phyloP scores from a whole-genome alignment of 2,888 invertebrate genomes.

The Cheilosia scutellata region DNA sequence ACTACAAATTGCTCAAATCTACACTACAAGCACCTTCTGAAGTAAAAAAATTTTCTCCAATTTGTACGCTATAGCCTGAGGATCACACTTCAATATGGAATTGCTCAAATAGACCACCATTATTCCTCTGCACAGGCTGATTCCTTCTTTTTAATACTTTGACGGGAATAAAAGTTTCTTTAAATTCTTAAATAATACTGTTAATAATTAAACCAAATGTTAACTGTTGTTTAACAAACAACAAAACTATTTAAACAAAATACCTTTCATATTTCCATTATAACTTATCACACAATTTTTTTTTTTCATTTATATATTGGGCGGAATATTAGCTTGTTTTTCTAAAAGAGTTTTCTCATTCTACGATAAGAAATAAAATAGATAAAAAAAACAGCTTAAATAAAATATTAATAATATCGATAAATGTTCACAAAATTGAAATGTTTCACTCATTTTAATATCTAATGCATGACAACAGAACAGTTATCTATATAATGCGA shows the following conservation, averaged over 20 bases:
- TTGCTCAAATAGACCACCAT: too few relatives aligned
- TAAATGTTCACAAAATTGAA: slow-evolving; percentile 24
- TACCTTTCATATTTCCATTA: slow-evolving; percentile 24
- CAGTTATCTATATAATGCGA: slow-evolving; percentile 33
- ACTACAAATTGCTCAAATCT: too few relatives aligned
- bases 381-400: slow-evolving; percentile 7
- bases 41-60: too few relatives aligned
- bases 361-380: slow-evolving; percentile 15
- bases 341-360: slow-evolving; percentile 29
- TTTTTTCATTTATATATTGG: slow-evolving; percentile 75
- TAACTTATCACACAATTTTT: slow-evolving; percentile 68
- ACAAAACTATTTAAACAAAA: background rate
- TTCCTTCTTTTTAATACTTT: too few relatives aligned
- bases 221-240: background rate
- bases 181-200: too few relatives aligned
- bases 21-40: too few relatives aligned
- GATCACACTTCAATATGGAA: too few relatives aligned
- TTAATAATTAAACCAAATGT: too few relatives aligned
- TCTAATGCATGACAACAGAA: slow-evolving; percentile 14
- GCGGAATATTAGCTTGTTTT: slow-evolving; percentile 79
- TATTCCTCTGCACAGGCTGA: too few relatives aligned
- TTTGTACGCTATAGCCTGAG: too few relatives aligned
- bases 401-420: slow-evolving; percentile 13
- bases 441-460: slow-evolving; percentile 48
- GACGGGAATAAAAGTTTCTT: too few relatives aligned